Percentiles rank a stretch among this genome's conserved stretches.
These are phyloP conservation scores for Cephus spinipes DNA, from an alignment of 2,888 invertebrate species.

Conservation along the genomic window DNA sequence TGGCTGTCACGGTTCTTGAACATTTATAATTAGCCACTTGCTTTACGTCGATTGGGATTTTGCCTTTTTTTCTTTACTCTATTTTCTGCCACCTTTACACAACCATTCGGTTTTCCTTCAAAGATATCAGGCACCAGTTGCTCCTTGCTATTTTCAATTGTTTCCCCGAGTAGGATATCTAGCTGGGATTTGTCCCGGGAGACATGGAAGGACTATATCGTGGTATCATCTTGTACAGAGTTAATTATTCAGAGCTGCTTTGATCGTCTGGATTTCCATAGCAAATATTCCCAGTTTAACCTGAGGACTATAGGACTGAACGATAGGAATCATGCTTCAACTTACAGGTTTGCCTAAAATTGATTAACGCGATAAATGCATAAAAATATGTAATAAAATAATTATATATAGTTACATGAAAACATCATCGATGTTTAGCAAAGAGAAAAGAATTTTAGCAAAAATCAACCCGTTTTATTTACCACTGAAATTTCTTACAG, in stretches of 20 bases:
- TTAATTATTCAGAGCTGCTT: neutral
- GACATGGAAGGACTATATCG: neutral
- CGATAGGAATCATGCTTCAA: neutral
- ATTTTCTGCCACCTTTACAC: neutral
- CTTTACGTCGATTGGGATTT: neutral
- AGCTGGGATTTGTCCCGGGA: neutral
- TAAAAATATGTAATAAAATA: neutral
- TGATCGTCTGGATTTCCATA: neutral
- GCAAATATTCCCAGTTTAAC: neutral
- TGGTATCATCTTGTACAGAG: neutral
- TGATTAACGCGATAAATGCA: no score
- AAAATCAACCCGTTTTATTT: neutral
- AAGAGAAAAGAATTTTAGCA: neutral
- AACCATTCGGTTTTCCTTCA: no score
- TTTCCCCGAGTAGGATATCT: neutral
- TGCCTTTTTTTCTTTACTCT: neutral
- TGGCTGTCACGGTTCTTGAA: slow-evolving; percentile 34
- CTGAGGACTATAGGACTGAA: neutral
- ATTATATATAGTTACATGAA: neutral
- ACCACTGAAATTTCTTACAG: neutral
- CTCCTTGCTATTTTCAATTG: neutral
- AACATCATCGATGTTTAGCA: neutral
- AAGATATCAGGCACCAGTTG: neutral
- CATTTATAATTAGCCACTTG: slow-evolving; percentile 30
- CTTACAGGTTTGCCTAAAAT: no score